Base-by-base conservation (phyloP, 2,797 vertebrate species). In the Pseudochromis fuscus region DNA sequence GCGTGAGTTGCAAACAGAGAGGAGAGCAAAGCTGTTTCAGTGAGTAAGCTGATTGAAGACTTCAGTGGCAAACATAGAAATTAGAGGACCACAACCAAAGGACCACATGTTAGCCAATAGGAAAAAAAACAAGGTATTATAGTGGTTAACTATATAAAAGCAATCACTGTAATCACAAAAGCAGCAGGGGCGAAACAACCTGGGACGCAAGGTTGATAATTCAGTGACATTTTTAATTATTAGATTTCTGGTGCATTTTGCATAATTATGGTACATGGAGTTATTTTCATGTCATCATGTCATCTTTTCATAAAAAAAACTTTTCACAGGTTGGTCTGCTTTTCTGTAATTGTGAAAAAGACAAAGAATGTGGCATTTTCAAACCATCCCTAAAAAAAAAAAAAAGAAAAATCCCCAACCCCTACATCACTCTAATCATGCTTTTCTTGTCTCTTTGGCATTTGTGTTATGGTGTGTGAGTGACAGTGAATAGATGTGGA, bases 401-500 rank as follows among this genome's bases (percentile, higher is more conserved):
- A n/a, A n/a, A n/a, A n/a, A n/a, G n/a, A n/a, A n/a, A n/a, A n/a
- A 62, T 2, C 31, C 27, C 37, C 23, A 21, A 12, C 31, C 23
- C 30, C 28, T 30, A 16, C 38, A 49, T 25, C 24, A 13, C 30
- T 59, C 67, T 67, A 85, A 74, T 82, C 81, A 58, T 3, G 45
- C 62, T 58, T 55, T 27, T 31, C 35, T 58, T 50, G 50, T 59
- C 76, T 61, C 49, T 72, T 48, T 90, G 86, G 72, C 89, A 89
- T 87, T 89, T 90, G 77, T 78, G 78, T 57, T 73, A 24, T 31
- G 52, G 60, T 37, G 76, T 66, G 67, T 85, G 91, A 90, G 79
- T 88, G 89, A 88, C 87, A 81, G 81, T 65, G 75, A 74, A 64
- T 75, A 72, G 85, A 90, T 89, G 82, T 60, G 66, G 49, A 89